Evolutionary conservation across 2,888 invertebrate genomes (phyloP), one percentile per base, ranked within the genome.

Genomic region (Heteromyza rotundicornis): DNA sequence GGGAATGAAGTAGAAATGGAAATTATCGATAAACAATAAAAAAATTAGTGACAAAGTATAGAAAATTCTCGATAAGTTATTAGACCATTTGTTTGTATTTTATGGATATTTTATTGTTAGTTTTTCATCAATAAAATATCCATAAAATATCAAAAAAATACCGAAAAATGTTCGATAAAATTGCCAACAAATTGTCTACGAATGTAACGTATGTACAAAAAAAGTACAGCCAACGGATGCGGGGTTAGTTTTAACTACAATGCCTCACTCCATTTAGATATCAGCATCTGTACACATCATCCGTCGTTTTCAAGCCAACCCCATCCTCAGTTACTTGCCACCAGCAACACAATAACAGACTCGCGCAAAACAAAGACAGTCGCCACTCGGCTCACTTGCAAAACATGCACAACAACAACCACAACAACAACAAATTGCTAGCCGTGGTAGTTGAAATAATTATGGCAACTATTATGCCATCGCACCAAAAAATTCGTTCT

Each of bases 401-500:
- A 56, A 57, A 35, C 17, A 57, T 53, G 27, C 32, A 35, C 20
- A 62, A 54, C 59, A 36, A 17, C 16, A 61, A 59, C 60, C 62
- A 60, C 58, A 67, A 60, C 59, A 65, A 64, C 64, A 65, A 66
- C 63, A 64, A 63, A 66, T 65, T 65, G 64, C 66, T 23, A 61
- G 60, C 61, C 52, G 52, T 64, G 60, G 55, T 64, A 65, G 63
- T 64, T 57, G 60, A 68, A 66, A 70, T 68, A 68, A 68, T 67
- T 70, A 68, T 68, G 65, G 65, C 60, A 68, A 66, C 68, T 64
- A 61, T 66, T 60, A 49, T 53, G 47, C 60, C 59, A 66, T 63
- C 36, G 47, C 1, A 55, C 59, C 47, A 64, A 64, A 65, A 64
- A 70, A 69, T 74, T 74, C 68, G 63, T 71, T 70, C 66, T 70